Percentiles rank a stretch among this genome's conserved stretches.
These are phyloP conservation scores for Elmis aenea DNA, from an alignment of 2,888 invertebrate genomes.

Conservation along the genomic window DNA sequence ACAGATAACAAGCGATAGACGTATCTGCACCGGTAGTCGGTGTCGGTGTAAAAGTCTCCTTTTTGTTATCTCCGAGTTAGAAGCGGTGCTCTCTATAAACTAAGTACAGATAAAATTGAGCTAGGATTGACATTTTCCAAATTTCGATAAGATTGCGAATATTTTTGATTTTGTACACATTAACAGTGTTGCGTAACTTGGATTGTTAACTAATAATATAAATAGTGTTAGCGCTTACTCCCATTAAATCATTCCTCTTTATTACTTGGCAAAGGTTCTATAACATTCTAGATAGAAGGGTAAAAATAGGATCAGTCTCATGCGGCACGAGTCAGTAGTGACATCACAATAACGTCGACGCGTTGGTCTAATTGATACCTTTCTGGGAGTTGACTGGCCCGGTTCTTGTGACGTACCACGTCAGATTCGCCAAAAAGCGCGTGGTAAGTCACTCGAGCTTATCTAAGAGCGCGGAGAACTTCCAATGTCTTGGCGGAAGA, in stretches of 20 bases:
- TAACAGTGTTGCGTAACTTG: too few relatives aligned
- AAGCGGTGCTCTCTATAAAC: too few relatives aligned
- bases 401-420: constrained; percentile 22
- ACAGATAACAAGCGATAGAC: constrained; percentile 14
- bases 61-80: constrained; percentile 13
- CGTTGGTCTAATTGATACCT: constrained; percentile 33
- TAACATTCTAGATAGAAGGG: constrained; percentile 30
- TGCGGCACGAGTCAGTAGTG: constrained; percentile 32
- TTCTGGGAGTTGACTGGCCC: constrained; percentile 33
- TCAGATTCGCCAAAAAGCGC: constrained; percentile 11
- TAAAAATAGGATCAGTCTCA: constrained; percentile 33
- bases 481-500: constrained; percentile 12
- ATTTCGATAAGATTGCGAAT: too few relatives aligned
- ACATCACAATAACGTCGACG: constrained; percentile 30
- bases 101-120: too few relatives aligned
- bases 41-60: constrained; percentile 13
- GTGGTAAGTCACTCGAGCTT: constrained; percentile 8
- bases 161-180: too few relatives aligned
- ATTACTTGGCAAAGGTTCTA: constrained; percentile 27
- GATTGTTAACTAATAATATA: too few relatives aligned
- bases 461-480: constrained; percentile 10
- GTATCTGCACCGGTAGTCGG: constrained; percentile 22
- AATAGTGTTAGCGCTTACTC: too few relatives aligned
- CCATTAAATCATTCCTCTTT: constrained; percentile 7
- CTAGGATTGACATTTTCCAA: too few relatives aligned